phyloP scores from a whole-genome alignment of 2,113 vertebrate genomes.

The Archilochus colubris region DNA sequence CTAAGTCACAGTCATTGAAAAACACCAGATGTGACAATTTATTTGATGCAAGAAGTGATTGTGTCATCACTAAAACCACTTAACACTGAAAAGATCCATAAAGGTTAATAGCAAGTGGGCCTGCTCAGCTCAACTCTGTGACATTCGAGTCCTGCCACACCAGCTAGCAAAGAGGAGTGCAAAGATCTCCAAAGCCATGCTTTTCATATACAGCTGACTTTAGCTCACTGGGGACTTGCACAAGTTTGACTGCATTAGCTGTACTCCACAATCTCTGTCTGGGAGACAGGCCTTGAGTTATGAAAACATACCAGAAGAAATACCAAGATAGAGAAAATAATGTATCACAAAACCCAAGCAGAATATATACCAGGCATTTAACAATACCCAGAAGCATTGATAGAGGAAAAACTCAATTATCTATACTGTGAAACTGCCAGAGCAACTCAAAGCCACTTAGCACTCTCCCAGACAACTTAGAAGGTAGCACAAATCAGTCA shows the following conservation, averaged over 20 bases:
- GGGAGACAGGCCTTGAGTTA: neutral
- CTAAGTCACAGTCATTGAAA: neutral
- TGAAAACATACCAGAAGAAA: neutral
- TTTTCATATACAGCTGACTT: neutral
- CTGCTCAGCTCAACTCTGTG: neutral
- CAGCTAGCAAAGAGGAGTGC: neutral
- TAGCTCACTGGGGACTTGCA: neutral
- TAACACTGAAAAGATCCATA: neutral
- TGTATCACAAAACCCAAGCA: neutral
- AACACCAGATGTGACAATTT: neutral
- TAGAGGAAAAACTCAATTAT: neutral
- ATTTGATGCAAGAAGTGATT: rapidly evolving
- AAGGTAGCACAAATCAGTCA: neutral
- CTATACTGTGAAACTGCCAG: neutral
- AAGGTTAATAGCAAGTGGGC: neutral
- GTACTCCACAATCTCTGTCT: neutral
- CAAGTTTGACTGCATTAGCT: neutral
- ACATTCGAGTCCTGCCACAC: neutral
- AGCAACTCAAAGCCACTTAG: neutral
- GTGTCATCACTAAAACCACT: neutral
- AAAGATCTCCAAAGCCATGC: neutral
- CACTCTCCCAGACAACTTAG: neutral
- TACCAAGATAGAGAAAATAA: neutral
- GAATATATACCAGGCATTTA: neutral
- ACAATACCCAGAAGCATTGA: neutral